Conservation (phyloP, 1,140 invertebrate species). For the Drosophila lacertosa region DNA sequence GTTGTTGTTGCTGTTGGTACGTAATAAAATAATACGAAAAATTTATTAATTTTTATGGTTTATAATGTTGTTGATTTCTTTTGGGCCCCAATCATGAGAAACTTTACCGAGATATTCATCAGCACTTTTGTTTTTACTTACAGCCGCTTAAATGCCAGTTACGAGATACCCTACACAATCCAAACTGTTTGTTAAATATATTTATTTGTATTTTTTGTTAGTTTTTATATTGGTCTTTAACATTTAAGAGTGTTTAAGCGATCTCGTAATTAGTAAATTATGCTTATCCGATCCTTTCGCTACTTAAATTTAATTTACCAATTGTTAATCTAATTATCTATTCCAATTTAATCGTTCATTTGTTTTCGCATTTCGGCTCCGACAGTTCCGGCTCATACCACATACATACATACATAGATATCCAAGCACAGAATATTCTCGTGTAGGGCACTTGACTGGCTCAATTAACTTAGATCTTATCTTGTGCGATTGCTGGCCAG, state of each 20-base stretch:
- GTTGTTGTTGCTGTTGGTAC: slow-evolving; percentile 49
- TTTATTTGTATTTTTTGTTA: background rate
- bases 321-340: slow-evolving; percentile 33
- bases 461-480: slow-evolving; percentile 77
- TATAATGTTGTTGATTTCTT: slow-evolving; percentile 67
- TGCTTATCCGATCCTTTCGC: slow-evolving; percentile 71
- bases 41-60: slow-evolving; percentile 77
- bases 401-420: no score
- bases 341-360: slow-evolving; percentile 34
- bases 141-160: slow-evolving; percentile 24
- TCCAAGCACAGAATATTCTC: slow-evolving; percentile 31
- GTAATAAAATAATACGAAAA: slow-evolving; percentile 75
- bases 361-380: slow-evolving; percentile 2
- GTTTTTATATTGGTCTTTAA: slow-evolving; percentile 24
- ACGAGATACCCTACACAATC: slow-evolving; percentile 45
- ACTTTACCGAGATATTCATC: slow-evolving; percentile 43
- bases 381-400: slow-evolving; percentile 57
- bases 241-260: slow-evolving; percentile 40
- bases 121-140: slow-evolving; percentile 39
- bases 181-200: slow-evolving; percentile 8
- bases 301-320: slow-evolving; percentile 35
- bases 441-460: slow-evolving; percentile 61
- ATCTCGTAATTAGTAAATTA: slow-evolving; percentile 40
- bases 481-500: slow-evolving; percentile 31
- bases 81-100: slow-evolving; percentile 51